Base-by-base conservation (phyloP, 37 sponge, comb jelly and placozoan species). In the Hormiphora californensis region DNA sequence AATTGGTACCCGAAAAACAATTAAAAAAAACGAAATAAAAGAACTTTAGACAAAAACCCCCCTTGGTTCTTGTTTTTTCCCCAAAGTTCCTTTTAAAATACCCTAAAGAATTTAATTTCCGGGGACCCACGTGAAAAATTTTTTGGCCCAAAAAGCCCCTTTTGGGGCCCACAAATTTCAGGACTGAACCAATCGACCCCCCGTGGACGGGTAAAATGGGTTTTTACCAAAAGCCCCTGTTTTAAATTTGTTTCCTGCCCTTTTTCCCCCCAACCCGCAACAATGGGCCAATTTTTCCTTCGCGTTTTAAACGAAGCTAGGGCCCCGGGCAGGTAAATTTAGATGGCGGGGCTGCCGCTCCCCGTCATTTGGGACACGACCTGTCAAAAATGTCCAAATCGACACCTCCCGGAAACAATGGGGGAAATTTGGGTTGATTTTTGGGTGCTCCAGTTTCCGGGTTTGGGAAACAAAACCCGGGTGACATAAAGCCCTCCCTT, bases 211-310 rank as follows among this genome's bases (percentile, higher is more conserved):
- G 94, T 94, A 32, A 97, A 93, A 68, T 90, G 65, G 21, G 88
- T 90, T 44, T 91, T 88, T 27, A 59, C 53, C 15, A 94, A 92
- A 86, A 90, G 92, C 61, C 94, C 86, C 25, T 91, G 86, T 39
- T 93, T 88, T 65, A 95, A 94, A 12, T 92, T 91, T 54, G 92
- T 91, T 61, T 95, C 65, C 51, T 94, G 94, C 36, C 95, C 94
- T 23, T 90, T 89, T 32, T 97, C 99, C n/a, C 95, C 99, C 73
- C 94, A 95, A 46, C 95, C 99, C 85, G 94, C 95, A 27, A 94
- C 95, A 73, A 92, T 94, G 32, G n/a, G n/a, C n/a, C 95, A 94
- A 32, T 94, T 93, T 69, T 94, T 95, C 23, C 36, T 44, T 69
- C 78, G 39, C 17, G 81, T 69, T 22, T 43, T 88, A 8, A 46